Percentiles rank a stretch among this genome's conserved stretches.
Conservation (phyloP, 2,888 invertebrate genomes). For the Zaprionus obscuricornis region DNA sequence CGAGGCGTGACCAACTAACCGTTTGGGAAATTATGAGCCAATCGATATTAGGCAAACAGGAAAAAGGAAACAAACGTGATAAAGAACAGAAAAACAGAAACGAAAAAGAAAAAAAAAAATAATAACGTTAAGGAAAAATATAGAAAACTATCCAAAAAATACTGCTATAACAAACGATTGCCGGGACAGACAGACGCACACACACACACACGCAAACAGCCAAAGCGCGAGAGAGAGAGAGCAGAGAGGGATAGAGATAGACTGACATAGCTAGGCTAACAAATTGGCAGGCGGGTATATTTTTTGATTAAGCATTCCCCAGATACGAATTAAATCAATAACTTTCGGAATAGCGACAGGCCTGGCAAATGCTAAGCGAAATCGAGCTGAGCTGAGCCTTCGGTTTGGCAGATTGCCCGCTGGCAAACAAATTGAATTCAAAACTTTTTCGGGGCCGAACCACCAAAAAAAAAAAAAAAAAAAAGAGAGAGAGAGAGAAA, state of each 20-base stretch:
- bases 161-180: slow-evolving; percentile 32
- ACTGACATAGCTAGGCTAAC: slow-evolving; percentile 36
- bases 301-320: slow-evolving; percentile 76
- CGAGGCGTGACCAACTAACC: slow-evolving; percentile 37
- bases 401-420: slow-evolving; percentile 53
- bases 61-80: background rate
- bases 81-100: slow-evolving; percentile 12
- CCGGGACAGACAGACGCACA: slow-evolving; percentile 19
- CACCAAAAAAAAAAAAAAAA: slow-evolving; percentile 27
- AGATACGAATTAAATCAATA: slow-evolving; percentile 77
- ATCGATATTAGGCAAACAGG: slow-evolving; percentile 45
- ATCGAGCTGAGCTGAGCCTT: slow-evolving; percentile 30
- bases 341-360: slow-evolving; percentile 52
- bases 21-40: slow-evolving; percentile 50
- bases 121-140: background rate
- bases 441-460: slow-evolving; percentile 50
- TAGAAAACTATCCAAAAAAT: slow-evolving; percentile 42
- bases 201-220: background rate
- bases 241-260: too few species aligned
- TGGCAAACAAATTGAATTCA: slow-evolving; percentile 72
- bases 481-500: slow-evolving; percentile 12
- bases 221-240: background rate
- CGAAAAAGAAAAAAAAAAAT: background rate
- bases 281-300: slow-evolving; percentile 60
- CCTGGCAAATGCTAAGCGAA: slow-evolving; percentile 43